Conservation (phyloP, 2,113 vertebrate genomes). For the Pholis gunnellus region DNA sequence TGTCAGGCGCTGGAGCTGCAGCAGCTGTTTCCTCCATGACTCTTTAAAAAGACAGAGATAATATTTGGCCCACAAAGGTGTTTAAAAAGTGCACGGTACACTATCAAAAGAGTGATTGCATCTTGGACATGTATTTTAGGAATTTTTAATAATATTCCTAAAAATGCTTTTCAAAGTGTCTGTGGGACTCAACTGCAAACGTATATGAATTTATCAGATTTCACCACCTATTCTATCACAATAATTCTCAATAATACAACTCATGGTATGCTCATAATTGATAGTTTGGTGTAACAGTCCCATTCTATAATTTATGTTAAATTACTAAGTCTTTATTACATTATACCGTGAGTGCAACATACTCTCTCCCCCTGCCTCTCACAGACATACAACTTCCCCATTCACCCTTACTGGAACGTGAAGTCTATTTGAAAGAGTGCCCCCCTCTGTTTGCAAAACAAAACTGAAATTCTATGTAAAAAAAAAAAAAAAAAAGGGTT, state of each 20-base stretch:
- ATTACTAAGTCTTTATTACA: background rate
- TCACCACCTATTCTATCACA: background rate
- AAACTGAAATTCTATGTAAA: constrained; percentile 57
- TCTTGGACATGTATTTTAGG: too few species aligned
- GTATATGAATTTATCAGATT: background rate
- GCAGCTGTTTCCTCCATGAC: constrained; percentile 75
- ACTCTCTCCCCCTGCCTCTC: background rate
- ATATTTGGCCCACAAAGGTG: background rate
- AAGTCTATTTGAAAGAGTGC: constrained; percentile 57
- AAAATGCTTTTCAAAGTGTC: too few species aligned
- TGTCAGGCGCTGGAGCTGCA: constrained; percentile 38
- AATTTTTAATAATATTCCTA: background rate
- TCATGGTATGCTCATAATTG: background rate
- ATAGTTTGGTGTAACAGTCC: background rate
- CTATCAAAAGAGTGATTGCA: background rate
- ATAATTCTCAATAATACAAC: background rate
- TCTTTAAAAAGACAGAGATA: constrained; percentile 42
- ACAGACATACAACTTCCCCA: constrained; percentile 60
- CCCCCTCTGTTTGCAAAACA: constrained; percentile 79
- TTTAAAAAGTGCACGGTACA: background rate
- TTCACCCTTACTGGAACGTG: background rate
- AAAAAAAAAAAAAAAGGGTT: background rate
- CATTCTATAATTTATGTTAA: background rate
- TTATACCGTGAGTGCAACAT: background rate
- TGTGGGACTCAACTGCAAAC: background rate